Evolutionary conservation across 2,797 vertebrate genomes (phyloP).

Genomic region (Characodon lateralis): DNA sequence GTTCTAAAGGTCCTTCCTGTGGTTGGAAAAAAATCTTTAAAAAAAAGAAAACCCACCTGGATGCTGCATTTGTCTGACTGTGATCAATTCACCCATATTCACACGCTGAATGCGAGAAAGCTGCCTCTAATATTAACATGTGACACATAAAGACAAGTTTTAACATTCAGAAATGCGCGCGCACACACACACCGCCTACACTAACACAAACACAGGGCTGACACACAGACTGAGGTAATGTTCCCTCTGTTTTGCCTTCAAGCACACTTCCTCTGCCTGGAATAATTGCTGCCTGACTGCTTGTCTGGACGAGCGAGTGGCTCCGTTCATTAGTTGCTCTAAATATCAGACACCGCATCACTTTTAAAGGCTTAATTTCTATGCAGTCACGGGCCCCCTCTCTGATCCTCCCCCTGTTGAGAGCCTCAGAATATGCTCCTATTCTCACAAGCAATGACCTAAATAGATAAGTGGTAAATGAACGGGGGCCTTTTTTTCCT

Average conservation of each 20-base stretch:
- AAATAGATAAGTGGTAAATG: slow-evolving; percentile 75
- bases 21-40: slow-evolving; percentile 27
- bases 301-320: slow-evolving; percentile 52
- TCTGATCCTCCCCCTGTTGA: slow-evolving; percentile 49
- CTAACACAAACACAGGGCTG: slow-evolving; percentile 47
- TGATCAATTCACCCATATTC: slow-evolving; percentile 3
- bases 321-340: slow-evolving; percentile 69
- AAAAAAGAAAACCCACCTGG: slow-evolving; percentile 35
- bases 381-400: slow-evolving; percentile 52
- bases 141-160: slow-evolving; percentile 22
- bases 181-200: slow-evolving; percentile 29
- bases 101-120: slow-evolving; percentile 14
- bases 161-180: neutral
- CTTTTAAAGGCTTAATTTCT: slow-evolving; percentile 76
- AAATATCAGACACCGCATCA: slow-evolving; percentile 71
- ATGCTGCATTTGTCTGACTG: slow-evolving; percentile 25
- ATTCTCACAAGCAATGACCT: slow-evolving; percentile 65
- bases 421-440: slow-evolving; percentile 57
- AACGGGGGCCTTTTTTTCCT: slow-evolving; percentile 55
- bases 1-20: slow-evolving; percentile 63
- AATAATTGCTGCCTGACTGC: slow-evolving; percentile 73
- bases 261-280: slow-evolving; percentile 68
- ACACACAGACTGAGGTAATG: slow-evolving; percentile 59
- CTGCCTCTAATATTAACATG: slow-evolving; percentile 7
- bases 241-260: slow-evolving; percentile 57